A percentile compares a stretch with the other conserved stretches of the same genome.
phyloP scores from a whole-genome alignment of 2,797 vertebrate species.

The Chiropotes sagulatus region DNA sequence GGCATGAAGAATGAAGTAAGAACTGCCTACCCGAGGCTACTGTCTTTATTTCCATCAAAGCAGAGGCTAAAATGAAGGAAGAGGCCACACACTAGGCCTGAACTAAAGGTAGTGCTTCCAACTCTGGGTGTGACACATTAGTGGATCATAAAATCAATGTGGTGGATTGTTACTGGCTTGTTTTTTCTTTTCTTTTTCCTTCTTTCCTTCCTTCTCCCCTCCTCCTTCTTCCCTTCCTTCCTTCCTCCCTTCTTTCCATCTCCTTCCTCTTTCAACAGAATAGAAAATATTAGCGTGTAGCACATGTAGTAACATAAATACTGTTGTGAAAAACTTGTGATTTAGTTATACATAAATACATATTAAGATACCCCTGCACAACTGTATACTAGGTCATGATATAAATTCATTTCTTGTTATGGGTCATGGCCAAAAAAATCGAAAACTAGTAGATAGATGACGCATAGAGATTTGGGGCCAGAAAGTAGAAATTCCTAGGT shows the following conservation, averaged over 20 bases:
- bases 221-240: background rate
- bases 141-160: background rate
- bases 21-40: background rate
- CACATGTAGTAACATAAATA: background rate
- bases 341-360: background rate
- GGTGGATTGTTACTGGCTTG: background rate
- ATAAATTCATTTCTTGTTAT: conserved; percentile 17
- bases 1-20: background rate
- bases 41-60: conserved; percentile 28
- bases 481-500: background rate
- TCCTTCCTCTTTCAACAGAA: background rate
- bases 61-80: conserved; percentile 10
- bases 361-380: background rate
- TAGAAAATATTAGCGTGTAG: background rate
- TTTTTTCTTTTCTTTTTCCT: background rate
- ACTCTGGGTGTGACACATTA: conserved; percentile 34
- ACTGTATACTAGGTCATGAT: background rate
- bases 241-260: background rate
- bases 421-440: background rate
- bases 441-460: background rate
- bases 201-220: background rate
- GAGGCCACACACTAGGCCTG: background rate
- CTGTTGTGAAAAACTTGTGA: background rate
- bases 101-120: background rate
- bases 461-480: background rate